Evolutionary conservation across 2,113 vertebrate genomes (phyloP).

Genomic region (Proteles cristata): DNA sequence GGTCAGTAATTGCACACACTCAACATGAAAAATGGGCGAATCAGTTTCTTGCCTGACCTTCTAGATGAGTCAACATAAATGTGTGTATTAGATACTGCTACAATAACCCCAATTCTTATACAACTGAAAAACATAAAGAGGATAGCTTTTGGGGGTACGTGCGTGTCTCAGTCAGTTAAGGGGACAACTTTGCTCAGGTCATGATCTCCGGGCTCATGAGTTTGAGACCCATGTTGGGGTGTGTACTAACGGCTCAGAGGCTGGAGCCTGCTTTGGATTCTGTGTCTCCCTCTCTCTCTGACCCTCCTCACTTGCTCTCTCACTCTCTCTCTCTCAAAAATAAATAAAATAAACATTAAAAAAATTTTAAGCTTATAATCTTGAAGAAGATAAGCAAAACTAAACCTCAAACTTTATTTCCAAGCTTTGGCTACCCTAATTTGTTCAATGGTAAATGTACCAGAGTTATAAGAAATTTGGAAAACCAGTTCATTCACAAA

Average conservation of each 20-base stretch:
- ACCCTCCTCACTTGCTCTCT: too few species aligned
- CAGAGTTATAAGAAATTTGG: neutral
- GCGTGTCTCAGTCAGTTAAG: too few species aligned
- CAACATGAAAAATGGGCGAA: neutral
- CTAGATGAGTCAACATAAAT: conserved; percentile 16
- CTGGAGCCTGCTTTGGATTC: too few species aligned
- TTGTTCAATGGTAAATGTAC: neutral
- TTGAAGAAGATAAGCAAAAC: conserved; percentile 4
- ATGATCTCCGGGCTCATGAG: too few species aligned
- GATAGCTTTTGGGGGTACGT: neutral
- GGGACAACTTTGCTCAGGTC: too few species aligned
- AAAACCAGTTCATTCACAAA: neutral
- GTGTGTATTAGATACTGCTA: neutral
- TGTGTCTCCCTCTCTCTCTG: too few species aligned
- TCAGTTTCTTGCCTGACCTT: neutral
- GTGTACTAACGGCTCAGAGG: too few species aligned
- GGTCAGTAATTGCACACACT: neutral
- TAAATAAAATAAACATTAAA: too few species aligned
- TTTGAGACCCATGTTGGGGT: too few species aligned
- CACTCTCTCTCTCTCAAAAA: too few species aligned
- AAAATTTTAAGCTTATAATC: neutral
- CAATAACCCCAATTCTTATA: neutral
- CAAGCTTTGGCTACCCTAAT: neutral
- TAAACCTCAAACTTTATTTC: neutral
- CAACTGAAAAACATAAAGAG: conserved; percentile 19